Evolutionary conservation across 2,888 invertebrate genomes (phyloP).

Genomic region (Timandra comae): DNA sequence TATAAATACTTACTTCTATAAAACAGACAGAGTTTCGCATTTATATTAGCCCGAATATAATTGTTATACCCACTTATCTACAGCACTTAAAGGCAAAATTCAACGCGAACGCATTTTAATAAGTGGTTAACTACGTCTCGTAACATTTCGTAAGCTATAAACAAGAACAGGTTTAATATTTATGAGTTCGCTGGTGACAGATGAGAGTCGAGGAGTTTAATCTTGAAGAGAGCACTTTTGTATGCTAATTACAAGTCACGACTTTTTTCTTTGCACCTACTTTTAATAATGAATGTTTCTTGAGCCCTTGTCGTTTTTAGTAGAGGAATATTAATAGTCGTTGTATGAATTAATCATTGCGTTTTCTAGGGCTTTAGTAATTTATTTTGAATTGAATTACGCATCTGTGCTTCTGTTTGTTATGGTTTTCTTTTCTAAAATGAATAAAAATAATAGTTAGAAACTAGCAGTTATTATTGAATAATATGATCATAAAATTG

Average conservation of each 20-base stretch:
- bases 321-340: too few relatives aligned
- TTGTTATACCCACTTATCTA: too few relatives aligned
- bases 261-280: constrained; percentile 26
- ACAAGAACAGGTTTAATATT: constrained; percentile 38
- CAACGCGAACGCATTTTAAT: too few relatives aligned
- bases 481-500: too few relatives aligned
- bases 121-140: background rate
- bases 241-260: constrained; percentile 46
- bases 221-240: constrained; percentile 44
- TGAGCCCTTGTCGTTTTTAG: background rate
- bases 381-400: background rate
- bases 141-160: constrained; percentile 21
- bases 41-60: too few relatives aligned
- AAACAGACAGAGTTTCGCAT: too few relatives aligned
- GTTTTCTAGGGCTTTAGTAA: background rate
- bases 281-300: constrained; percentile 26
- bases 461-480: too few relatives aligned
- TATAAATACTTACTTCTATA: too few relatives aligned
- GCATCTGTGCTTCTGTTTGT: background rate
- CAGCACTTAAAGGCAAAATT: too few relatives aligned
- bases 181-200: constrained; percentile 37
- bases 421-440: too few relatives aligned
- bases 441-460: background rate
- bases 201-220: constrained; percentile 25
- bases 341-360: too few relatives aligned